Percentiles rank a stretch among this genome's conserved stretches.
Evolutionary conservation across 2,888 invertebrate genomes (phyloP).

Genomic region (Eupeodes luniger): DNA sequence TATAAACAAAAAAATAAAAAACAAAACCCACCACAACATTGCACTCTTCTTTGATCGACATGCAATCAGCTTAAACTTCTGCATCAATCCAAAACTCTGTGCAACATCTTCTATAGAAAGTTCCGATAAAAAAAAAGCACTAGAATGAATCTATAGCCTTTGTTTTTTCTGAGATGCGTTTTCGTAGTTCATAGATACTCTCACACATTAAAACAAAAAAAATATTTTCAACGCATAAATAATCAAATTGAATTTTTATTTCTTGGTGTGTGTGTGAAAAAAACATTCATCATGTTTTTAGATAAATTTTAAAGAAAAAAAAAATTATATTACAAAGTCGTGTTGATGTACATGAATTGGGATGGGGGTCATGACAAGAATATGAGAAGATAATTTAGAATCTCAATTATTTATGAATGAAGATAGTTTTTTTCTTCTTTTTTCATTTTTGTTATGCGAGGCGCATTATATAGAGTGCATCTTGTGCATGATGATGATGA

Average conservation of each 20-base stretch:
- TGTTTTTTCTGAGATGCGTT: neutral
- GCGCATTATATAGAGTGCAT: neutral
- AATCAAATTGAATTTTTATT: neutral
- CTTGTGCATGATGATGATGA: neutral
- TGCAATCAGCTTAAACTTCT: neutral
- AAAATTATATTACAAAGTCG: conserved; percentile 1
- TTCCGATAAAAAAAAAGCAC: neutral
- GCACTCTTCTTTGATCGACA: neutral
- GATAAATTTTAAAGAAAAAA: neutral
- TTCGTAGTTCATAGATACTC: neutral
- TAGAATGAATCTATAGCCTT: neutral
- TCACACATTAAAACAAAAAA: neutral
- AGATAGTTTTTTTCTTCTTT: neutral
- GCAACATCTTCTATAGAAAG: conserved; percentile 7
- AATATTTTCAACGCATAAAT: neutral
- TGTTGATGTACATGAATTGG: conserved; percentile 7
- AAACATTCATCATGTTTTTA: conserved; percentile 16
- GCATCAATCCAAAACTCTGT: neutral
- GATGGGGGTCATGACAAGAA: conserved; percentile 9
- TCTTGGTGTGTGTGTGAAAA: neutral
- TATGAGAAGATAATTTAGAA: conserved; percentile 1
- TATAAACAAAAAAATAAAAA: neutral
- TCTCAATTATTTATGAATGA: conserved; percentile 23
- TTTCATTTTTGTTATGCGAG: neutral
- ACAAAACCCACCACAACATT: neutral